These are phyloP conservation scores for Cacoxenus indagator DNA, from an alignment of 2,888 invertebrate genomes.

Conservation along the genomic window DNA sequence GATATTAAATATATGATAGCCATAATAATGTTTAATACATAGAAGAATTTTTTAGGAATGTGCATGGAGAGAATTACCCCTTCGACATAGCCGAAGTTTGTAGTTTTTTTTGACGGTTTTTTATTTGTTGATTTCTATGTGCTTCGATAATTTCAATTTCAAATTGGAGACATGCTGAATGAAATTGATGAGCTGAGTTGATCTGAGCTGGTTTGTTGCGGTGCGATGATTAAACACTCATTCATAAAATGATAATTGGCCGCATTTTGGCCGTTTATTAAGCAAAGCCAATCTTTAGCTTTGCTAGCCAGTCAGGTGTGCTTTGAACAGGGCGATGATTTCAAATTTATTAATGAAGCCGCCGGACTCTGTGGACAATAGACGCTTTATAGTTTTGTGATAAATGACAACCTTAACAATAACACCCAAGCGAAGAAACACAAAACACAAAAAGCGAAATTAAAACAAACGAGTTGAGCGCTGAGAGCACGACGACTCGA, in stretches of 20 bases:
- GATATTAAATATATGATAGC: too few species aligned
- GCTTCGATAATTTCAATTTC: constrained; percentile 11
- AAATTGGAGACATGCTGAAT: constrained; percentile 6
- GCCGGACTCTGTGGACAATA: neutral
- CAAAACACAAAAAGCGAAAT: neutral
- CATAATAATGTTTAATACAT: too few species aligned
- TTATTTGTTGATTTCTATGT: neutral
- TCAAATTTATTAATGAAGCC: neutral
- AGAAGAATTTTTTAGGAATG: too few species aligned
- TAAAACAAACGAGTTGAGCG: neutral
- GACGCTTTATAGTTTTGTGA: neutral
- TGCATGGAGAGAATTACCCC: too few species aligned
- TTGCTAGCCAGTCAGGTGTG: neutral
- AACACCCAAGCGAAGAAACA: neutral
- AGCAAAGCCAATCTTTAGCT: neutral
- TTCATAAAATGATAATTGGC: constrained; percentile 21
- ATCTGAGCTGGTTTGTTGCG: neutral
- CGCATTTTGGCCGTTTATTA: neutral
- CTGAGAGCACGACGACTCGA: neutral
- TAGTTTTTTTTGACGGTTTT: too few species aligned
- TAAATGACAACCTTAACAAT: neutral
- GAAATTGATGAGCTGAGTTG: neutral
- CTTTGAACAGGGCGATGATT: neutral
- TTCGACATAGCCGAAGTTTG: too few species aligned
- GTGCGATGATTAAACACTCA: constrained; percentile 22